Conservation (phyloP, 2,113 vertebrate species). For the Ailuropoda melanoleuca region DNA sequence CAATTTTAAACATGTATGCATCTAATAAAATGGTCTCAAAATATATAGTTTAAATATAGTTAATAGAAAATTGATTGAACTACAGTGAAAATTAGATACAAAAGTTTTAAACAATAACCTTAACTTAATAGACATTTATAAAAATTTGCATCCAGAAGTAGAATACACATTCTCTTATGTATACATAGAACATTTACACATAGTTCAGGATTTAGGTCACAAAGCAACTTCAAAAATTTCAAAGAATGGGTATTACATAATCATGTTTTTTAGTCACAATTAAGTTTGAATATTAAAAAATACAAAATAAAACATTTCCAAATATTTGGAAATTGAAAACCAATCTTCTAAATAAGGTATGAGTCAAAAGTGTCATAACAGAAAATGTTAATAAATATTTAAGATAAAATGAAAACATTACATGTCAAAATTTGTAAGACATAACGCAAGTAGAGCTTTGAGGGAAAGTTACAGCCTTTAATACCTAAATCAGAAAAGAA, state of each 20-base stretch:
- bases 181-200: neutral
- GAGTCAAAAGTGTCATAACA: neutral
- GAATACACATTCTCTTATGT: neutral
- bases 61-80: neutral
- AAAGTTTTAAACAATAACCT: slow-evolving; percentile 1
- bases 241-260: neutral
- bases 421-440: neutral
- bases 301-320: slow-evolving; percentile 29
- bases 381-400: neutral
- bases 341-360: neutral
- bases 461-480: neutral
- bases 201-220: neutral
- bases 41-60: neutral
- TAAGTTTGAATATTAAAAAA: neutral
- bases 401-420: slow-evolving; percentile 4
- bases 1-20: neutral
- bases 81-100: neutral
- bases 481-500: neutral
- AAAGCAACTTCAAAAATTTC: neutral
- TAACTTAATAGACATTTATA: neutral
- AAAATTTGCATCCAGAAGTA: neutral
- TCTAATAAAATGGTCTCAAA: neutral
- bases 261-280: neutral
- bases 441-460: neutral
- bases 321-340: slow-evolving; percentile 1